Evolutionary conservation across 2,888 invertebrate genomes (phyloP).

Genomic region (Andrena camellia): DNA sequence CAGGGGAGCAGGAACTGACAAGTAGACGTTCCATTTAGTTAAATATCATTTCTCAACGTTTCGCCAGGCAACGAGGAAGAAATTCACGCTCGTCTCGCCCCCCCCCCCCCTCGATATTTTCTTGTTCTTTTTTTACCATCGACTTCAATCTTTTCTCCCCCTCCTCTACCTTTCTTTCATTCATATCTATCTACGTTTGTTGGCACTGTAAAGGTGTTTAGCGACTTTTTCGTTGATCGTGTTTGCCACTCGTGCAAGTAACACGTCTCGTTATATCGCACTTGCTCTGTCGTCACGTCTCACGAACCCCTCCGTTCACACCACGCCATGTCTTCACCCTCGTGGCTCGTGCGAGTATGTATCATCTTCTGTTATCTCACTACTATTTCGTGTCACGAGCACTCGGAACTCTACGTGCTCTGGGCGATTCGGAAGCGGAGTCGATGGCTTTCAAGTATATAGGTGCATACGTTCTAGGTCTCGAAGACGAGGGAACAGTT

Average conservation of each 20-base stretch:
- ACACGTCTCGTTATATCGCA: constrained; percentile 62
- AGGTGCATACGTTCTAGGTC: neutral
- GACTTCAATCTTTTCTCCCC: constrained; percentile 4
- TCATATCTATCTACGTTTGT: constrained; percentile 11
- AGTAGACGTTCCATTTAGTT: neutral
- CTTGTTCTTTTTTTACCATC: constrained; percentile 17
- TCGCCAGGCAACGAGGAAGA: constrained; percentile 7
- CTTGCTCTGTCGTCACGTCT: constrained; percentile 63
- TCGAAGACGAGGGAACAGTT: neutral
- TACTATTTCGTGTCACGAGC: constrained; percentile 23
- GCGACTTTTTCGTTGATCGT: constrained; percentile 58
- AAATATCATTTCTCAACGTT: neutral
- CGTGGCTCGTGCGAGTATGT: constrained; percentile 53
- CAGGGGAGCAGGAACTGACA: neutral
- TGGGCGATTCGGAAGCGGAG: neutral
- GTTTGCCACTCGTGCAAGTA: constrained; percentile 53
- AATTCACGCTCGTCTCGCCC: constrained; percentile 52
- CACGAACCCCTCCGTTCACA: constrained; percentile 45
- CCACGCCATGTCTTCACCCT: constrained; percentile 37
- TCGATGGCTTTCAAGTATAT: neutral
- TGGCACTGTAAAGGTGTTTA: constrained; percentile 63
- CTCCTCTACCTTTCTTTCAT: too few relatives aligned
- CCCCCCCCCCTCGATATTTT: constrained; percentile 7
- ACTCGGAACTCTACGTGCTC: neutral
- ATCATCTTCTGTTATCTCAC: constrained; percentile 38